phyloP scores from a whole-genome alignment of 2,797 vertebrate species.

The Petrocephalus schoutedeni region DNA sequence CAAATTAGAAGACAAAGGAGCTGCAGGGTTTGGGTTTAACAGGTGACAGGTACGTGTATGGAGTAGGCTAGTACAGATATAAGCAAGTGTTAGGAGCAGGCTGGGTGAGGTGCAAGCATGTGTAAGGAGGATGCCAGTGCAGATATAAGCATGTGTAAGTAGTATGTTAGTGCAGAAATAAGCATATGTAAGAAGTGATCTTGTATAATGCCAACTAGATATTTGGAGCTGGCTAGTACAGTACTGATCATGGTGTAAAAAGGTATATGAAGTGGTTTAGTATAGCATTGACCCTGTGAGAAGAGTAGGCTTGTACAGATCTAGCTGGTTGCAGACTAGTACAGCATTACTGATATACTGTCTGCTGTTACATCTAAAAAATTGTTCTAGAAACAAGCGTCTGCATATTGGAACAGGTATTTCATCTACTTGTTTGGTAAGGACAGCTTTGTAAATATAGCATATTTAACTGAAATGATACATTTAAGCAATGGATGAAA shows the following conservation, averaged over 20 bases:
- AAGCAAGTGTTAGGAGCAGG: not conserved
- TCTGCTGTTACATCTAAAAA: not conserved
- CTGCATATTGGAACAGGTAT: not conserved
- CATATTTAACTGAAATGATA: not conserved
- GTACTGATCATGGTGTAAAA: not conserved
- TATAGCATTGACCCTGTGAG: not conserved
- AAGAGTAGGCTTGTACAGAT: not conserved
- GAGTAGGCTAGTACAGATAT: not conserved
- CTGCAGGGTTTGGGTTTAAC: constrained; percentile 32
- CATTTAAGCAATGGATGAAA: not conserved
- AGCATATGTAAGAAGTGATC: not conserved
- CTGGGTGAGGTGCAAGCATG: not conserved
- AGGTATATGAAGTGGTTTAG: not conserved
- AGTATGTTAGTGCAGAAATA: not conserved
- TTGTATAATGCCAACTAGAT: not conserved
- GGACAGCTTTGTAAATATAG: not conserved
- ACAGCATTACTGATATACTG: not conserved
- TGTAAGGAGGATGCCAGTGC: not conserved
- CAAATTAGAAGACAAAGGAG: constrained; percentile 9
- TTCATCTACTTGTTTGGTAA: not conserved
- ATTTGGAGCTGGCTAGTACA: not conserved
- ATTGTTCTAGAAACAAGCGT: not conserved
- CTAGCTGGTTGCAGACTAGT: no score
- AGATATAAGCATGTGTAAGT: not conserved
- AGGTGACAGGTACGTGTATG: constrained; percentile 38